Evolutionary conservation across 2,797 vertebrate species (phyloP).

Genomic region (Gymnoscopelus microlampas): DNA sequence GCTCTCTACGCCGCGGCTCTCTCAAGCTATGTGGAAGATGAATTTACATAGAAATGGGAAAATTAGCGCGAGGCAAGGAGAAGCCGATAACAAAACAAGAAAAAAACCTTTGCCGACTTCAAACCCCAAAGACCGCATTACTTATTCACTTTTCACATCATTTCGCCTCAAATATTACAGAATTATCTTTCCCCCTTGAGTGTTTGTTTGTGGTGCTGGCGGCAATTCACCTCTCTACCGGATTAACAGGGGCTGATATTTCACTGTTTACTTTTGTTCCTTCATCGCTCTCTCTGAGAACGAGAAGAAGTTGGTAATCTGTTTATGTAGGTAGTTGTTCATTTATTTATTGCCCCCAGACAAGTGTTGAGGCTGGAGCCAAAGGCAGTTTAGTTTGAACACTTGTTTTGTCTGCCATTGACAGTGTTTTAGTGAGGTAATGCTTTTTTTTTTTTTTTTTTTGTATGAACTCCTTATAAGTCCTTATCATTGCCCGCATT

Average conservation of each 20-base stretch:
- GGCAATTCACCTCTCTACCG: neutral
- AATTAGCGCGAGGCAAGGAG: constrained; percentile 39
- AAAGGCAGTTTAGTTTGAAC: too few species aligned
- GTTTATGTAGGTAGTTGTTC: neutral
- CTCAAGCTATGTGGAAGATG: constrained; percentile 14
- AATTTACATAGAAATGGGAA: constrained; percentile 74
- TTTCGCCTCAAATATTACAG: constrained; percentile 18
- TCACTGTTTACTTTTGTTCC: too few species aligned
- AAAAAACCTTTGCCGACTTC: constrained; percentile 5
- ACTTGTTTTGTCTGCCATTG: too few species aligned
- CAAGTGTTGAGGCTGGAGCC: too few species aligned
- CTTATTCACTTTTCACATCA: constrained; percentile 23
- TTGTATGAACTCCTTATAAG: too few species aligned
- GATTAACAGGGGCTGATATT: constrained; percentile 1
- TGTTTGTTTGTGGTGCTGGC: constrained; percentile 27
- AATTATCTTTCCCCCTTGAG: constrained; percentile 27
- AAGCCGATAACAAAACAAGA: neutral
- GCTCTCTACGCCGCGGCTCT: constrained; percentile 30
- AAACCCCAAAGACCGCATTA: constrained; percentile 32
- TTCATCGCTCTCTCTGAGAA: neutral
- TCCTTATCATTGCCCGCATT: too few species aligned
- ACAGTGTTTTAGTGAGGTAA: too few species aligned
- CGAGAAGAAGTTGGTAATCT: neutral
- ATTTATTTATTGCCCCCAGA: too few species aligned
- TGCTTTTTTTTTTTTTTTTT: too few species aligned